Conservation (phyloP, 2,888 invertebrate species). For the Drosophila mimica region DNA sequence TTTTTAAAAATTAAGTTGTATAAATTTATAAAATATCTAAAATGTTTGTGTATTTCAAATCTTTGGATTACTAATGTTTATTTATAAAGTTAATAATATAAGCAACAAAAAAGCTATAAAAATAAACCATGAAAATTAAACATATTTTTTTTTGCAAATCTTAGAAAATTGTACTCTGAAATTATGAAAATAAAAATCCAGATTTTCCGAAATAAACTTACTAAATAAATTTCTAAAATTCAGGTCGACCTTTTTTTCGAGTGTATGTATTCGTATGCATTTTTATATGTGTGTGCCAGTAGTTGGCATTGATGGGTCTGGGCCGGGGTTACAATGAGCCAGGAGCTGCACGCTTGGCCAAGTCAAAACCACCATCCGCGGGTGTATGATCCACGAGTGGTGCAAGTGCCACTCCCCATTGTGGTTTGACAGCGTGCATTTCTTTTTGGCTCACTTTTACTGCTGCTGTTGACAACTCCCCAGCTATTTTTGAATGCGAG, state of each 20-base stretch:
- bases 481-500: constrained; percentile 44
- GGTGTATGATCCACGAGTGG: constrained; percentile 41
- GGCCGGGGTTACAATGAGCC: constrained; percentile 18
- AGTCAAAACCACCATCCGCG: constrained; percentile 40
- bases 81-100: too few relatives aligned
- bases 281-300: not conserved
- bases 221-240: not conserved
- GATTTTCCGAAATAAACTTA: not conserved
- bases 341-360: constrained; percentile 31
- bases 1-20: too few relatives aligned
- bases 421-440: constrained; percentile 59
- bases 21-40: too few relatives aligned
- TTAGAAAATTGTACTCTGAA: not conserved
- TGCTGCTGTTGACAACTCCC: constrained; percentile 45
- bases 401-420: constrained; percentile 52
- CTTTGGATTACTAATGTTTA: too few relatives aligned
- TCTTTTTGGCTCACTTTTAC: constrained; percentile 21
- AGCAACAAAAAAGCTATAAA: not conserved
- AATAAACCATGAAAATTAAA: not conserved
- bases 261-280: not conserved
- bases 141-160: fast-evolving
- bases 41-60: too few relatives aligned
- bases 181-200: not conserved
- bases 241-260: fast-evolving
- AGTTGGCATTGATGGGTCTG: not conserved